Percentiles rank a stretch among this genome's conserved stretches.
These are phyloP conservation scores for Drosophila micromelanica DNA, from an alignment of 1,140 invertebrate genomes.

Conservation along the genomic window DNA sequence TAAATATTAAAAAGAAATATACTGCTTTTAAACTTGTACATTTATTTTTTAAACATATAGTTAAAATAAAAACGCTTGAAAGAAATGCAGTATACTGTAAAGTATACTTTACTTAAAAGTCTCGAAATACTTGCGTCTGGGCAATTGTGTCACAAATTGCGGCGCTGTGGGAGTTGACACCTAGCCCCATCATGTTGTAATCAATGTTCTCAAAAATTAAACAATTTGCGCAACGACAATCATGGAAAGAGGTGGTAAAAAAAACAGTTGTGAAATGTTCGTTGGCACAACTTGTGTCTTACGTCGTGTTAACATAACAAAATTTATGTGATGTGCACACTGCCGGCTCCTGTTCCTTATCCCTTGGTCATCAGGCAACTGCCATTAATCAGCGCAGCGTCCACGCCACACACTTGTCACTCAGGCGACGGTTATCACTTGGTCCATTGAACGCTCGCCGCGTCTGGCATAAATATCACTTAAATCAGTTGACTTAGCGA, in stretches of 20 bases:
- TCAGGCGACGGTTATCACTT: slow-evolving; percentile 80
- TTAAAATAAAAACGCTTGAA: too few relatives aligned
- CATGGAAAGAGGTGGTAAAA: slow-evolving; percentile 14
- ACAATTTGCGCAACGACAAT: slow-evolving; percentile 36
- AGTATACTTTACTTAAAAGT: slow-evolving; percentile 2
- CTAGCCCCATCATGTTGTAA: slow-evolving; percentile 31
- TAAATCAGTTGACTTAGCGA: slow-evolving; percentile 82
- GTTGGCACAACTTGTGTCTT: slow-evolving; percentile 64
- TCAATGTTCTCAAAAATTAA: slow-evolving; percentile 61
- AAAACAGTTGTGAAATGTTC: slow-evolving; percentile 34
- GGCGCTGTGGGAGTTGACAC: neutral
- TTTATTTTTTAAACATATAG: too few relatives aligned
- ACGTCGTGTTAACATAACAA: slow-evolving; percentile 78
- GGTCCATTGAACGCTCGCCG: slow-evolving; percentile 74
- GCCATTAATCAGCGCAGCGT: slow-evolving; percentile 68
- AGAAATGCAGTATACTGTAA: neutral
- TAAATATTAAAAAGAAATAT: too few relatives aligned
- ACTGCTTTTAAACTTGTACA: too few relatives aligned
- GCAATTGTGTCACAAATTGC: slow-evolving; percentile 15
- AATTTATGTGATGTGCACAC: slow-evolving; percentile 63
- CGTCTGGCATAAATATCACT: slow-evolving; percentile 81
- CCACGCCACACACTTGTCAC: slow-evolving; percentile 66
- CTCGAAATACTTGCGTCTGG: slow-evolving; percentile 11
- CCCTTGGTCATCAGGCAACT: slow-evolving; percentile 43
- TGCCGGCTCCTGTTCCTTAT: slow-evolving; percentile 36